phyloP scores from a whole-genome alignment of 2,888 invertebrate genomes.

The Tethea ocularis region DNA sequence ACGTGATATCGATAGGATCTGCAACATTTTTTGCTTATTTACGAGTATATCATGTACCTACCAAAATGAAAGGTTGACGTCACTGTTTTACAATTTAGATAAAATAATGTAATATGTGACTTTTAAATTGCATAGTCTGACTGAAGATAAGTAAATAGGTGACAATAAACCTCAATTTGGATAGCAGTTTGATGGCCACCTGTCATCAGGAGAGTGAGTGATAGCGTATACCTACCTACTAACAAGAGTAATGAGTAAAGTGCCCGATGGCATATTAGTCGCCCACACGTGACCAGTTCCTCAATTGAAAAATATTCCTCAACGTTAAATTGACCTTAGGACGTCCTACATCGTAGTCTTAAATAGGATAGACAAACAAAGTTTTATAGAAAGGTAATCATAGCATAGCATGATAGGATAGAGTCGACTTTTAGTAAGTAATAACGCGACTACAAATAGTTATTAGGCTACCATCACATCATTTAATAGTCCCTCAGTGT shows the following conservation, averaged over 20 bases:
- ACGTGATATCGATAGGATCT: conserved; percentile 32
- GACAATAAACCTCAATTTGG: conserved; percentile 29
- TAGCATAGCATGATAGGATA: no score
- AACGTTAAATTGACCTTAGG: conserved; percentile 69
- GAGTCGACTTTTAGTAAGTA: not conserved
- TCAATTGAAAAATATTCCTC: conserved; percentile 73
- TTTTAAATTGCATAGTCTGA: not conserved
- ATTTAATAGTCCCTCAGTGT: no score
- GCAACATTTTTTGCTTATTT: conserved; percentile 14
- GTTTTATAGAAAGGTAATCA: conserved; percentile 3
- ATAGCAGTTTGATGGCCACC: conserved; percentile 37
- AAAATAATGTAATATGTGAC: conserved; percentile 4
- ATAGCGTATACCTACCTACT: conserved; percentile 51
- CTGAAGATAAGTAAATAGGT: conserved; percentile 10
- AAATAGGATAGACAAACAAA: conserved; percentile 21
- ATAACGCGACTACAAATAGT: no score
- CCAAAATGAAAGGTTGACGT: not conserved
- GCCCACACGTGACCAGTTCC: conserved; percentile 61
- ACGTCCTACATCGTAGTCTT: conserved; percentile 46
- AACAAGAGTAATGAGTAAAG: conserved; percentile 65
- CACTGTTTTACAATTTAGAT: conserved; percentile 10
- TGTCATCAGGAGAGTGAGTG: conserved; percentile 47
- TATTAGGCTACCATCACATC: no score
- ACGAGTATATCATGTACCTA: not conserved
- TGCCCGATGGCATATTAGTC: conserved; percentile 50